These are phyloP conservation scores for Sphecodes monilicornis DNA, from an alignment of 2,888 invertebrate genomes.

Conservation along the genomic window DNA sequence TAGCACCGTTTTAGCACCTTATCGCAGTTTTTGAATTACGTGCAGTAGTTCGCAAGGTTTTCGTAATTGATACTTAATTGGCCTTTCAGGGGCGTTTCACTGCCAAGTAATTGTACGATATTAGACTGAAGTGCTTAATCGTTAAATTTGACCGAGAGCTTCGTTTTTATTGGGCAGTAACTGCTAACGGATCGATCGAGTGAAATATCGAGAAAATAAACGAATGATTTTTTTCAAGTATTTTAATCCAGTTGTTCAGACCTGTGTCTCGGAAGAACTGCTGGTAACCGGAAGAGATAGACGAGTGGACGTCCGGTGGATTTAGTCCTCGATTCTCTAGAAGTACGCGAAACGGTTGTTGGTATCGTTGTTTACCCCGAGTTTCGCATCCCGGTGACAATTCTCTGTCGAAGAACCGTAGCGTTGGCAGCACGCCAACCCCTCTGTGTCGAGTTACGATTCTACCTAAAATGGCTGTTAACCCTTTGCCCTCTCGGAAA, in stretches of 20 bases:
- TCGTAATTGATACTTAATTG: neutral
- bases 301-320: neutral
- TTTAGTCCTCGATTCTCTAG: neutral
- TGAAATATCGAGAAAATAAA: neutral
- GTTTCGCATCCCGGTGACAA: neutral
- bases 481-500: neutral
- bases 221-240: neutral
- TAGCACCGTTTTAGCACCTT: neutral
- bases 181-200: too few species aligned
- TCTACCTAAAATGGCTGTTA: slow-evolving; percentile 25
- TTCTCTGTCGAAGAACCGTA: neutral
- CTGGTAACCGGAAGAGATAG: neutral
- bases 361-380: neutral
- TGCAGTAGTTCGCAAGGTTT: neutral
- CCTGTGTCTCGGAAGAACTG: neutral
- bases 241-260: neutral
- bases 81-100: neutral
- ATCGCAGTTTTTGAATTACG: neutral
- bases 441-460: neutral
- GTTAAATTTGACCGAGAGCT: neutral
- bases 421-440: slow-evolving; percentile 6
- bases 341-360: neutral
- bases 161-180: neutral
- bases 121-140: neutral
- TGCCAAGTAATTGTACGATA: neutral